phyloP scores from a whole-genome alignment of 2,113 vertebrate genomes.

The Herpailurus yagouaroundi region DNA sequence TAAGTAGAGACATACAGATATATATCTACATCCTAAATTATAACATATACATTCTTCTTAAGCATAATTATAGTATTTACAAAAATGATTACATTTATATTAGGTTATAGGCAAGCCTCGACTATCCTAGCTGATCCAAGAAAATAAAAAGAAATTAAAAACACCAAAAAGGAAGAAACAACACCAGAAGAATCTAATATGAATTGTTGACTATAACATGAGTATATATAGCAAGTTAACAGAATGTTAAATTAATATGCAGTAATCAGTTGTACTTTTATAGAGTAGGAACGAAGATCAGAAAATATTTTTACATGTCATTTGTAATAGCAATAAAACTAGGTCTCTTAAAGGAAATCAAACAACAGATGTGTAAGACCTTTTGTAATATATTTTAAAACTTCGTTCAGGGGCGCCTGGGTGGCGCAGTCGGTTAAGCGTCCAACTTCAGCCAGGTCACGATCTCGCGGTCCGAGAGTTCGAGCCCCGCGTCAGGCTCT shows the following conservation, averaged over 20 bases:
- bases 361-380: neutral
- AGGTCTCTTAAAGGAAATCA: neutral
- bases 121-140: neutral
- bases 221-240: neutral
- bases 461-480: too few relatives aligned
- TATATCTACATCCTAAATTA: neutral
- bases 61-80: neutral
- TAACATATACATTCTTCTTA: neutral
- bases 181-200: neutral
- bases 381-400: conserved; percentile 32
- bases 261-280: neutral
- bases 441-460: too few relatives aligned
- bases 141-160: neutral
- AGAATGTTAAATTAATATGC: neutral
- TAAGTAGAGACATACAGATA: neutral
- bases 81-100: neutral
- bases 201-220: neutral
- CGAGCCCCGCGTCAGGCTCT: too few relatives aligned
- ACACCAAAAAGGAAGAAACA: neutral
- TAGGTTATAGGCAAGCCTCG: neutral
- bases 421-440: too few relatives aligned
- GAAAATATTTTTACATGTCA: neutral
- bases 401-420: neutral
- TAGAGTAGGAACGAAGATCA: neutral
- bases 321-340: neutral